A percentile compares a stretch with the other conserved stretches of the same genome.
Evolutionary conservation across 2,888 invertebrate species (phyloP).

Genomic region (Opisthograptis luteolata): DNA sequence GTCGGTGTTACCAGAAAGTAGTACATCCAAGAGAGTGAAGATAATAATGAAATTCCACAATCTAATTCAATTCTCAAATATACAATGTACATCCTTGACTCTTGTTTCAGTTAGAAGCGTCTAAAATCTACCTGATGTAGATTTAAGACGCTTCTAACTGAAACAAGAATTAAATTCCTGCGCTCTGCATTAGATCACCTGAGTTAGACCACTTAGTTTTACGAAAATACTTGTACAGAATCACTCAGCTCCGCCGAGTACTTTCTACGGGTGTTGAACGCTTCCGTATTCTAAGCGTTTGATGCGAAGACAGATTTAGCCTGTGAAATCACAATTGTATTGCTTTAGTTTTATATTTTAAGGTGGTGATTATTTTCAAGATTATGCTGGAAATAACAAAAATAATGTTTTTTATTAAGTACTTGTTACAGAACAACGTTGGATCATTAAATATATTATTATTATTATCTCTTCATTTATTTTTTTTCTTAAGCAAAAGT

Average conservation of each 20-base stretch:
- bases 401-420: too few relatives aligned
- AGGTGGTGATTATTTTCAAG: constrained; percentile 1
- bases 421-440: too few relatives aligned
- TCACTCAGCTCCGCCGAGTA: constrained; percentile 20
- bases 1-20: too few relatives aligned
- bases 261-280: constrained; percentile 9
- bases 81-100: constrained; percentile 23
- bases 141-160: too few relatives aligned
- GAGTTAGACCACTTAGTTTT: constrained; percentile 26
- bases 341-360: constrained; percentile 2
- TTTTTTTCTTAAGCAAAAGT: too few relatives aligned
- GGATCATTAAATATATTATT: too few relatives aligned
- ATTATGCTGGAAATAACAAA: background rate
- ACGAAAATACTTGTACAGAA: constrained; percentile 25
- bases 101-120: background rate
- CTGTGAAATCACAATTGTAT: constrained; percentile 5
- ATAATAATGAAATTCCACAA: too few relatives aligned
- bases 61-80: too few relatives aligned
- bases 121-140: constrained; percentile 15
- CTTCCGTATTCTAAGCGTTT: constrained; percentile 22
- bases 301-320: constrained; percentile 26
- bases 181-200: constrained; percentile 28
- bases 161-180: constrained; percentile 16
- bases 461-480: too few relatives aligned
- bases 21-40: too few relatives aligned